phyloP scores from a whole-genome alignment of 2,113 vertebrate genomes.

The Lonchura striata region DNA sequence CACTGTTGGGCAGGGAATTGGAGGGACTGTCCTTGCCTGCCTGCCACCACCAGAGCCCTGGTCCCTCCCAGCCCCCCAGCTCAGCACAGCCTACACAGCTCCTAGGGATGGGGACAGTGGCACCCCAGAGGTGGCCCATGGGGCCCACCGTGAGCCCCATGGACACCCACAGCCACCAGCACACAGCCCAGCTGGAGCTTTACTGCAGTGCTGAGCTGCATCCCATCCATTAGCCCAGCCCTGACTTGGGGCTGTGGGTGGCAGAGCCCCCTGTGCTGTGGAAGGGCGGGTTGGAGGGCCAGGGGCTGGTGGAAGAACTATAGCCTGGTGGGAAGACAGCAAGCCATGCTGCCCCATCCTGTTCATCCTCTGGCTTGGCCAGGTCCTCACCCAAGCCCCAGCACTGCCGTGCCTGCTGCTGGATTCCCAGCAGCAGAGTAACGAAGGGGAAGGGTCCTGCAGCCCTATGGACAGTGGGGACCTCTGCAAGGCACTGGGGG shows the following conservation, averaged over 20 bases:
- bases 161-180: accelerated
- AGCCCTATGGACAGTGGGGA: background rate
- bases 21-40: background rate
- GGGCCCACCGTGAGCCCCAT: accelerated
- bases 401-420: background rate
- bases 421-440: accelerated
- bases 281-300: accelerated
- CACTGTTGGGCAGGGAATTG: background rate
- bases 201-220: background rate
- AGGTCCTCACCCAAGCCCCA: conserved; percentile 74
- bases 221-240: background rate
- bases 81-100: background rate
- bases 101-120: background rate
- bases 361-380: conserved; percentile 59
- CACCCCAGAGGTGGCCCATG: accelerated
- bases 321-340: conserved; percentile 29
- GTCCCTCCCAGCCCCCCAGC: background rate
- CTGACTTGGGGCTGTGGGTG: background rate
- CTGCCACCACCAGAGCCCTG: background rate
- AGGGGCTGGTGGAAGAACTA: conserved; percentile 68
- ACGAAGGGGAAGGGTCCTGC: accelerated
- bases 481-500: accelerated
- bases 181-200: background rate
- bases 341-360: background rate
- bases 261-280: accelerated